Base-by-base conservation (phyloP, 2,797 vertebrate genomes). In the Enteromius afrohamiltoni region DNA sequence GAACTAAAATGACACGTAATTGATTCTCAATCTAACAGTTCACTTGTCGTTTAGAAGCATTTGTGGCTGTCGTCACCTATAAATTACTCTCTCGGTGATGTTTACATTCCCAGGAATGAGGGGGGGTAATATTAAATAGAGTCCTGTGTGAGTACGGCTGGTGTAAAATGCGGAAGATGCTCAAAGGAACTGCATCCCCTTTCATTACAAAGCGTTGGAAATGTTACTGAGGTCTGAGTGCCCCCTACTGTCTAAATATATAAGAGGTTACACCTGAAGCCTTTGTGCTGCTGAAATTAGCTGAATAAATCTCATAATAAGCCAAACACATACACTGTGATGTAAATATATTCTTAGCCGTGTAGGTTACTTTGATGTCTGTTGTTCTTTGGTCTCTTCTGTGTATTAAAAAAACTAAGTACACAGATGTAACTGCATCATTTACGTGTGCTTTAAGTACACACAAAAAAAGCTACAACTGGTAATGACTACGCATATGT, bases 171-270 rank as follows among this genome's bases (percentile, higher is more conserved):
- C 83, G 80, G 86, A 89, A 84, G 84, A 90, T 69, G 78, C 86
- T 83, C 84, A 83, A 87, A 86, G 83, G 60, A 86, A 88, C 75
- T 69, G 82, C 87, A 71, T 64, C 81, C 73, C 67, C 76, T 67
- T 77, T 80, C 81, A 55, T 87, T 77, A 69, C 73, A 89, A 85
- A 85, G 78, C 70, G 45, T 87, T 92, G 87, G 79, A 77, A 49
- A n/a, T 3, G 58, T 75, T 81, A 49, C 89, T 87, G 92, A 90
- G 93, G 90, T 91, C 89, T 92, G 92, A 95, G 92, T 93, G 94
- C 92, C 95, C 94, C 92, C 95, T 94, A 92, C 92, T 94, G 94
- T 89, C 67, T 53, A 10, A 76, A 85, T n/a, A 9, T 42, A 65
- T 55, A 68, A 53, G 67, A 87, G 42, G 84, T 55, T 42, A 74